A percentile compares a stretch with the other conserved stretches of the same genome.
Conservation (phyloP, 2,797 vertebrate genomes). For the Silurus lanzhouensis region DNA sequence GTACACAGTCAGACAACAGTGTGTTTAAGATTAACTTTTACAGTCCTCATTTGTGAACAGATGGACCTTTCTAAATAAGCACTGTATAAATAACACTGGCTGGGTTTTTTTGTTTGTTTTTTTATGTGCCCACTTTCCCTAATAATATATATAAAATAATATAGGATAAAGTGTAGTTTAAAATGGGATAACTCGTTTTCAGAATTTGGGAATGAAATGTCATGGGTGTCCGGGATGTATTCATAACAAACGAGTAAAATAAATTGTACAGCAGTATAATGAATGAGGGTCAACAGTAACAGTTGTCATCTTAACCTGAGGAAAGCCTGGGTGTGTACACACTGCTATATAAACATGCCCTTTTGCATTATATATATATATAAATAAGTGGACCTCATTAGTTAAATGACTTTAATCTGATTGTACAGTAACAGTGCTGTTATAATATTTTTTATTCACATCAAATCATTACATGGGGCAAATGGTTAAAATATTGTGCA, state of each 20-base stretch:
- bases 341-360: not conserved
- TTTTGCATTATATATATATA: not conserved
- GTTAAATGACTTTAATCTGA: not conserved
- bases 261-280: not conserved
- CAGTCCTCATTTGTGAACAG: not conserved
- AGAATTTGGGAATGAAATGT: not conserved
- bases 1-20: not conserved
- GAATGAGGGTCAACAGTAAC: not conserved
- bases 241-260: not conserved
- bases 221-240: not conserved
- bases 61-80: not conserved
- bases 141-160: not conserved
- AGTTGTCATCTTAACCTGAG: not conserved
- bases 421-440: not conserved
- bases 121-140: not conserved
- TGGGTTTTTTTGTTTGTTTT: not conserved
- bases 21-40: conserved; percentile 19
- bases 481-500: not conserved
- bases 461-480: not conserved
- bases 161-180: not conserved
- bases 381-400: not conserved
- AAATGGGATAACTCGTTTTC: not conserved
- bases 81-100: not conserved
- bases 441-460: not conserved
- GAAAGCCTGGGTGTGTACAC: not conserved